Percentiles rank a stretch among this genome's conserved stretches.
Conservation (phyloP, 2,113 vertebrate species). For the Pedionomus torquatus region DNA sequence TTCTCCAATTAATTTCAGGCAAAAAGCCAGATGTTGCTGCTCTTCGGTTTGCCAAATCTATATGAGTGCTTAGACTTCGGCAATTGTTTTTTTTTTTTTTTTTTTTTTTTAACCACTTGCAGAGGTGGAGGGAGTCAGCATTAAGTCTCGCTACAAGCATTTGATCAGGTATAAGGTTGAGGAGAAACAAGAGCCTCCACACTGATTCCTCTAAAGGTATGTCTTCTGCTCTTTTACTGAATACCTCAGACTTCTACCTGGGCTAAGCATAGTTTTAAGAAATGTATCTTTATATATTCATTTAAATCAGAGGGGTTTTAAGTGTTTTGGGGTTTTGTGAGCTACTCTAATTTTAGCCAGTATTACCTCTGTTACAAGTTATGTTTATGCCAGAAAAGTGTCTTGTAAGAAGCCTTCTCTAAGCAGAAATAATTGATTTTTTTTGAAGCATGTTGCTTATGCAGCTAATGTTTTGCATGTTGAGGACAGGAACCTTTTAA, state of each 20-base stretch:
- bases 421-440: background rate
- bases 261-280: background rate
- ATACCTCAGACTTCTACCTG: background rate
- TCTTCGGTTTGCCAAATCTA: conserved; percentile 1
- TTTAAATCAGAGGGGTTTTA: background rate
- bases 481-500: background rate
- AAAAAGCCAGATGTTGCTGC: conserved; percentile 42
- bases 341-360: background rate
- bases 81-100: background rate
- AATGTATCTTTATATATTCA: background rate
- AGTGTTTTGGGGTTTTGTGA: background rate
- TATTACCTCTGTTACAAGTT: background rate
- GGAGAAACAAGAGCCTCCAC: background rate
- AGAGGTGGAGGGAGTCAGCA: background rate
- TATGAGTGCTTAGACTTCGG: background rate
- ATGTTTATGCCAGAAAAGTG: background rate
- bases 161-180: background rate
- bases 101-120: background rate
- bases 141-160: background rate
- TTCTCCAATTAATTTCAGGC: conserved; percentile 65
- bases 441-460: background rate
- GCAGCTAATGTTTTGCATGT: background rate
- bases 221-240: background rate
- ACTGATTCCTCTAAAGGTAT: conserved; percentile 1
- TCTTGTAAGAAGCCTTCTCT: background rate